Evolutionary conservation across 2,113 vertebrate species (phyloP).

Genomic region (Myrmophylax atrothorax): DNA sequence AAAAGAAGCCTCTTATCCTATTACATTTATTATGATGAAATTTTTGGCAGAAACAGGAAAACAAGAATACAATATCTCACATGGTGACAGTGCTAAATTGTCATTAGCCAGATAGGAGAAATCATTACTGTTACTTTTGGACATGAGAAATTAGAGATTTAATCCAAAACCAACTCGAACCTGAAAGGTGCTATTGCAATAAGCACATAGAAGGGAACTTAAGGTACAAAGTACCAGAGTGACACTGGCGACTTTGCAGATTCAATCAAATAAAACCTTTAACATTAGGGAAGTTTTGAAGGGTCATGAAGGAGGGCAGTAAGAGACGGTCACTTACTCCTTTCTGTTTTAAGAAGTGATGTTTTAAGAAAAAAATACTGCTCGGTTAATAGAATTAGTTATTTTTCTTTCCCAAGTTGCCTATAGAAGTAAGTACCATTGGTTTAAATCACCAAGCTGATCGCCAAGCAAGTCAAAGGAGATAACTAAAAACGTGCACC

Average conservation of each 20-base stretch:
- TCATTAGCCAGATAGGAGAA: slow-evolving; percentile 43
- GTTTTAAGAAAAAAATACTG: background rate
- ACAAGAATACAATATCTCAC: slow-evolving; percentile 20
- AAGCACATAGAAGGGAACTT: background rate
- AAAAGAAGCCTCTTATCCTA: slow-evolving; percentile 33
- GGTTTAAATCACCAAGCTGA: background rate
- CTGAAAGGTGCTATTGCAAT: background rate
- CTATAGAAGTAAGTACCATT: background rate
- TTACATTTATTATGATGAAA: slow-evolving; percentile 33
- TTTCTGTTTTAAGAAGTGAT: background rate
- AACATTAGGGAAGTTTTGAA: background rate
- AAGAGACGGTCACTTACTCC: background rate
- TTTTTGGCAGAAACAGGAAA: slow-evolving; percentile 55
- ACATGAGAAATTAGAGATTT: slow-evolving; percentile 47
- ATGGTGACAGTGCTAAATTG: slow-evolving; percentile 41
- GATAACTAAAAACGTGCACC: background rate
- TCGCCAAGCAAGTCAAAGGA: background rate
- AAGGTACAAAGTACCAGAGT: background rate
- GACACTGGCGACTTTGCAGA: background rate
- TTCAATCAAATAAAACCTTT: background rate
- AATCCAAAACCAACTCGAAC: background rate
- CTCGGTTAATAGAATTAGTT: background rate
- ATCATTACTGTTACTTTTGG: slow-evolving; percentile 44
- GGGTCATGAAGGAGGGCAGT: background rate
- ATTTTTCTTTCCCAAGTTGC: background rate